Evolutionary conservation across 2,888 invertebrate genomes (phyloP).

Genomic region (Hydrotaea cyrtoneurina): DNA sequence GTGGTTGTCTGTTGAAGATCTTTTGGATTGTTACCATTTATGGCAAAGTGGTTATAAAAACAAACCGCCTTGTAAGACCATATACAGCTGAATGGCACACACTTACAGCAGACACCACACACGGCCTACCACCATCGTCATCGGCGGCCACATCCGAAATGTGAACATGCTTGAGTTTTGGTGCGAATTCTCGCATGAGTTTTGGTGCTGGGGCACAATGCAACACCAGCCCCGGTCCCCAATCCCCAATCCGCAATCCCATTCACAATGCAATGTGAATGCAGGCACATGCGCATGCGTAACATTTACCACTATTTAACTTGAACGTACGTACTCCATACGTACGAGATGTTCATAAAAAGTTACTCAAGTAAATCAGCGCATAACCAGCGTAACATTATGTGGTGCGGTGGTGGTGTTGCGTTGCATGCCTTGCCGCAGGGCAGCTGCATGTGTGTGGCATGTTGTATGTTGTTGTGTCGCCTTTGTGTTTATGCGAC

Average conservation of each 20-base stretch:
- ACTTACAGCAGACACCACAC: slow-evolving; percentile 55
- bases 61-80: slow-evolving; percentile 60
- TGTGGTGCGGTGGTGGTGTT: slow-evolving; percentile 4
- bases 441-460: slow-evolving; percentile 24
- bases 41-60: slow-evolving; percentile 58
- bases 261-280: not conserved
- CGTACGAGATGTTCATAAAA: slow-evolving; percentile 16
- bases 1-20: slow-evolving; percentile 35
- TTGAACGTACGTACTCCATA: not conserved
- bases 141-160: not conserved
- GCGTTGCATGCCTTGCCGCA: not conserved
- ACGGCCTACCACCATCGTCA: not conserved
- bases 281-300: slow-evolving; percentile 56
- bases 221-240: not conserved
- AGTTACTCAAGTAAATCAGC: slow-evolving; percentile 68
- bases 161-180: not conserved
- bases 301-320: slow-evolving; percentile 54
- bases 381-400: slow-evolving; percentile 61
- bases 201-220: not conserved
- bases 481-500: slow-evolving; percentile 56
- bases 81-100: slow-evolving; percentile 49
- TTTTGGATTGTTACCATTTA: slow-evolving; percentile 60
- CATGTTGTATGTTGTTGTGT: slow-evolving; percentile 25
- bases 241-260: not conserved
- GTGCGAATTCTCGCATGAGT: too few species aligned